phyloP scores from a whole-genome alignment of 2,888 invertebrate genomes.

The Leptinotarsa rubiginosa region DNA sequence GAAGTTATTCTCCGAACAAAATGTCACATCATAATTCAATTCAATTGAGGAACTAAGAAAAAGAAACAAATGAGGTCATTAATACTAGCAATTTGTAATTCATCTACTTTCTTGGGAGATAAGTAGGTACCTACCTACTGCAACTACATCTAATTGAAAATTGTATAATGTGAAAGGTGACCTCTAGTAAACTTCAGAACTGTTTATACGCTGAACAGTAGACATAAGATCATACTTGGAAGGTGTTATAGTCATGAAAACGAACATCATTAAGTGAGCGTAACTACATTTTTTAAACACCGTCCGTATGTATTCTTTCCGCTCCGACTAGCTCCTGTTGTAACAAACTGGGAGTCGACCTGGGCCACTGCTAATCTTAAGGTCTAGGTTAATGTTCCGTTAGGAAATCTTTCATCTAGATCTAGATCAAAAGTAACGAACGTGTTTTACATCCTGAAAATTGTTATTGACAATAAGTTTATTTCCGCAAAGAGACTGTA shows the following conservation, averaged over 20 bases:
- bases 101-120: conserved; percentile 2
- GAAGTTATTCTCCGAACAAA: no score
- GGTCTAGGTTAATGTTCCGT: conserved; percentile 43
- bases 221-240: neutral
- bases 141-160: conserved; percentile 4
- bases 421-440: neutral
- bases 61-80: neutral
- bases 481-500: neutral
- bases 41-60: neutral
- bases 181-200: conserved; percentile 26
- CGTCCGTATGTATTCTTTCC: neutral
- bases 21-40: no score
- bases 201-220: neutral
- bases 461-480: neutral
- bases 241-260: neutral
- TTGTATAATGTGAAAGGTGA: conserved; percentile 43
- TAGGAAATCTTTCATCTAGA: conserved; percentile 32
- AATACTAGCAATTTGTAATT: neutral
- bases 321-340: neutral
- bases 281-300: neutral
- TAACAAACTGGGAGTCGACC: conserved; percentile 4
- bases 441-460: neutral
- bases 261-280: neutral
- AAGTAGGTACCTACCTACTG: neutral
- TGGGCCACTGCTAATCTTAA: conserved; percentile 20